phyloP scores from a whole-genome alignment of 2,888 invertebrate genomes.

The Hydraecia micacea region DNA sequence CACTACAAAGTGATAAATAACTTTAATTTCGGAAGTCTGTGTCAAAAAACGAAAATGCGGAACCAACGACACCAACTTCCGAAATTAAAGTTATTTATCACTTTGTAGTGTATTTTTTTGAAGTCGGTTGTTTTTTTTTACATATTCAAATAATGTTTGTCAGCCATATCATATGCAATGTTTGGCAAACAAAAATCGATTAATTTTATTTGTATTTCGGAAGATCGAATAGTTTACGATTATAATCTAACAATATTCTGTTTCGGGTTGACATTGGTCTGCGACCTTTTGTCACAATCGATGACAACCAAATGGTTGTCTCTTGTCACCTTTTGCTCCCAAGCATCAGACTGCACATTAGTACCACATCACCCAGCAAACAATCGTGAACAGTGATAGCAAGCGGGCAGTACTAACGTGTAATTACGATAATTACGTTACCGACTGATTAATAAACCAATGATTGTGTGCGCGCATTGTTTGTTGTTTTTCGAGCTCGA shows the following conservation, averaged over 20 bases:
- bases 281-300: neutral
- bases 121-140: no score
- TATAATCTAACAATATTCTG: slow-evolving; percentile 4
- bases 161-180: neutral
- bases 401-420: slow-evolving; percentile 38
- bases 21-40: no score
- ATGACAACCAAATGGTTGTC: neutral
- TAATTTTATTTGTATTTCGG: slow-evolving; percentile 7
- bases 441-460: slow-evolving; percentile 64
- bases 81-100: no score
- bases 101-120: no score
- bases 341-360: slow-evolving; percentile 9
- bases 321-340: neutral
- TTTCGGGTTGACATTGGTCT: neutral
- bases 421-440: slow-evolving; percentile 63
- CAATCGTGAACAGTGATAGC: slow-evolving; percentile 47
- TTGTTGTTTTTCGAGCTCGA: slow-evolving; percentile 62
- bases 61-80: no score
- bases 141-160: slow-evolving; percentile 3
- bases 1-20: no score
- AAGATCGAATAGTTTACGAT: slow-evolving; percentile 7
- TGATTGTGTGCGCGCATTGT: slow-evolving; percentile 56
- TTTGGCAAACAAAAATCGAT: slow-evolving; percentile 8
- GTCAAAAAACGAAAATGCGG: no score
- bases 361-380: slow-evolving; percentile 31